Evolutionary conservation across 2,888 invertebrate species (phyloP).

Genomic region (Heliconius cydno): DNA sequence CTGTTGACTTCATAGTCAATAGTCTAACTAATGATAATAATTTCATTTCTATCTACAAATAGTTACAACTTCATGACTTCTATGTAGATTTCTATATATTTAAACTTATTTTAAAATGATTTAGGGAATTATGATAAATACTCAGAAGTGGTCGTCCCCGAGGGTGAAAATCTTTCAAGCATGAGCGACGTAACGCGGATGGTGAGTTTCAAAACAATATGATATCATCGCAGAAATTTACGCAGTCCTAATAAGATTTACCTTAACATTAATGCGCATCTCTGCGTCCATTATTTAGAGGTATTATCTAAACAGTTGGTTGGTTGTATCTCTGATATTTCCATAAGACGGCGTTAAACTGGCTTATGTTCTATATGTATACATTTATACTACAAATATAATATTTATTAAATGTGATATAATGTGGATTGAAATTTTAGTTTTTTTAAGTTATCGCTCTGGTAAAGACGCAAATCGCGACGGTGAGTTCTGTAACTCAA

Average conservation of each 20-base stretch:
- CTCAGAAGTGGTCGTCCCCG: constrained; percentile 74
- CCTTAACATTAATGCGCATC: constrained; percentile 82
- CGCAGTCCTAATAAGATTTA: constrained; percentile 82
- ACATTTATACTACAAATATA: constrained; percentile 6
- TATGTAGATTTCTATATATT: constrained; percentile 18
- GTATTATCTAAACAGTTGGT: constrained; percentile 73
- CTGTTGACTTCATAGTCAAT: too few species aligned
- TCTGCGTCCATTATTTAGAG: constrained; percentile 78
- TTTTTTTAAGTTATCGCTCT: too few species aligned
- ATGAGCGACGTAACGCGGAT: constrained; percentile 79
- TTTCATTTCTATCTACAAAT: too few species aligned
- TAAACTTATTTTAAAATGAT: constrained; percentile 74
- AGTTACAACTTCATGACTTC: not conserved
- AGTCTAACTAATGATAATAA: too few species aligned
- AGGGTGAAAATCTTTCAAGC: constrained; percentile 80
- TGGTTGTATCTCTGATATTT: constrained; percentile 57
- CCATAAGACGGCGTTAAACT: constrained; percentile 40
- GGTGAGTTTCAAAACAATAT: constrained; percentile 81
- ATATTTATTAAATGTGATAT: constrained; percentile 3
- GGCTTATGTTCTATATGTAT: constrained; percentile 31
- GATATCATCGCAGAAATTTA: constrained; percentile 82
- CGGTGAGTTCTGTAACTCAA: too few species aligned
- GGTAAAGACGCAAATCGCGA: too few species aligned
- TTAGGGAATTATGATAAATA: constrained; percentile 81
- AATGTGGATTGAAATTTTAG: not conserved